These are phyloP conservation scores for Globicephala melas DNA, from an alignment of 2,113 vertebrate species.

Conservation along the genomic window DNA sequence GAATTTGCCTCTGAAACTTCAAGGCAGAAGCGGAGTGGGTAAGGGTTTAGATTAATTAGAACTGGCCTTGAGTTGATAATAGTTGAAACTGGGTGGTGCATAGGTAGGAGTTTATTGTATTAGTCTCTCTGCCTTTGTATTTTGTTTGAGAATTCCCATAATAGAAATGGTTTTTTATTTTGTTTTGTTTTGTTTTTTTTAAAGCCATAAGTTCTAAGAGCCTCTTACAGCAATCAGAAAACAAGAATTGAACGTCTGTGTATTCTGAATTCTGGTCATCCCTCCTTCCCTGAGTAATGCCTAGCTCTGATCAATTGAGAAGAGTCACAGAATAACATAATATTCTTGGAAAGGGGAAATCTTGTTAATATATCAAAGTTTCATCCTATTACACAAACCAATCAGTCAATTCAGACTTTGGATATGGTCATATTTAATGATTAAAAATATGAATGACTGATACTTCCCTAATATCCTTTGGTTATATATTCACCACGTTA, in stretches of 20 bases:
- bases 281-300: neutral
- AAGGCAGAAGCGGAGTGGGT: neutral
- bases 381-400: neutral
- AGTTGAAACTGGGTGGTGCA: neutral
- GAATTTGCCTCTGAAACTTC: slow-evolving; percentile 23
- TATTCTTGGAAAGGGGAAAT: neutral
- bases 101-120: neutral
- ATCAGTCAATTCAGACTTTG: neutral
- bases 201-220: neutral
- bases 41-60: neutral
- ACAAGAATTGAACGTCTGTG: neutral
- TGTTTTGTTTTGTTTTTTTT: neutral
- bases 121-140: neutral
- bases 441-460: neutral
- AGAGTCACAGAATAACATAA: neutral
- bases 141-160: slow-evolving; percentile 15
- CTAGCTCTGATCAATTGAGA: neutral
- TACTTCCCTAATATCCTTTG: neutral
- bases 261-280: neutral
- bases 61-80: neutral
- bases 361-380: neutral
- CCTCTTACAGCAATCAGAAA: neutral
- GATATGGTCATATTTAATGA: neutral
- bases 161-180: neutral
- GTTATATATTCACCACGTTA: neutral